Evolutionary conservation across 2,888 invertebrate species (phyloP), one percentile per base, ranked within the genome.

Genomic region (Diaperis boleti): DNA sequence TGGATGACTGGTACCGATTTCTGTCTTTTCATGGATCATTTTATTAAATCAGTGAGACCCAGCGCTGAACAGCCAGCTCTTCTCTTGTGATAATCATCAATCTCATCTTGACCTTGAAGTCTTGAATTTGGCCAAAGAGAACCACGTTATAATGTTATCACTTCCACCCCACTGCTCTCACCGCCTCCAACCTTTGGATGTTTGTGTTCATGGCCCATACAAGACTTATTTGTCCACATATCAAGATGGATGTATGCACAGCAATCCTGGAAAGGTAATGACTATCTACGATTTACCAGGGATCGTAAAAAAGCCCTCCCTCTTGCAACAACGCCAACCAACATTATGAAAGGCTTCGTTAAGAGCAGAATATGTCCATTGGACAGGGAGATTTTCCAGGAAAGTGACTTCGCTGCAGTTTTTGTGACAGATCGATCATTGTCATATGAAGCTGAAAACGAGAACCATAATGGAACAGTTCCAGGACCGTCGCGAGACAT

Each of bases 111-210:
- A 4, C 22, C 5, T 22, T 22, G 7, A 22, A 22, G 22, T 0
- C 22, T 6, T 22, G 4, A 7, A 22, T 7, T 6, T 22, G 22
- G 4, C 4, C 7, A 22, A 22, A 22, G 7, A 22, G 4, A 22
- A 22, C 7, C 5, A 7, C 4, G 22, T 22, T 6, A 7, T 22
- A 7, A 22, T 22, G 5, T 22, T 22, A 7, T 22, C 22, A 22
- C 7, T 22, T 22, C 22, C 22, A 7, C 22, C 42, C n/a, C n/a
- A 42, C 42, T 42, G 42, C 42, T 14, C 42, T 18, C 20, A 42
- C 18, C 15, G 18, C 6, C 18, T 42, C n/a, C 42, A 42, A 18
- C 42, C 42, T 2, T 18, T 42, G n/a, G 47, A 22, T 26, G 26
- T 2, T 26, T 26, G 26, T 18, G 29, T 47, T 2, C 29, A 47